Conservation (phyloP, 2,113 vertebrate species). For the Plectropomus leopardus region DNA sequence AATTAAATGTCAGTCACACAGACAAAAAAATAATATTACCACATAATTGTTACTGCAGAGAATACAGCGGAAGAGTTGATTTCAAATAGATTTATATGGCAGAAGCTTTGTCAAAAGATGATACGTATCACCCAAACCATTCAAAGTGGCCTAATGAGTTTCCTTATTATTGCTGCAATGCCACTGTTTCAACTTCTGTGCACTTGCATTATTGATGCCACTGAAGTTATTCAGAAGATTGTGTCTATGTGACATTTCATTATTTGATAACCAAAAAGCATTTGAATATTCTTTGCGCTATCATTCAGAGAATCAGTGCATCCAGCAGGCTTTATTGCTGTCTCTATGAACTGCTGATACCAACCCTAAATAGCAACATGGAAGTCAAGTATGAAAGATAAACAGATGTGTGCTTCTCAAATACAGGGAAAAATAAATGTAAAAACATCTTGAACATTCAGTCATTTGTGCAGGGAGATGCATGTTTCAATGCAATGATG, state of each 20-base stretch:
- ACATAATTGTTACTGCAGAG: slow-evolving; percentile 27
- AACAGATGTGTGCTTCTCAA: slow-evolving; percentile 32
- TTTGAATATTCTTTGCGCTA: slow-evolving; percentile 26
- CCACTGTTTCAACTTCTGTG: slow-evolving; percentile 28
- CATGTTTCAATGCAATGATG: slow-evolving; percentile 53
- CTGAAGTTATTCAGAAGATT: slow-evolving; percentile 45
- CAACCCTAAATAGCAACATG: slow-evolving; percentile 19
- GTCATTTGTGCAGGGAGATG: slow-evolving; percentile 40
- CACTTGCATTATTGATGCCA: slow-evolving; percentile 41
- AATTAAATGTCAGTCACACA: slow-evolving; percentile 65
- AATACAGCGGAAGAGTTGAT: slow-evolving; percentile 15
- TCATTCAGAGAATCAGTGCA: slow-evolving; percentile 40
- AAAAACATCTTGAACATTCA: slow-evolving; percentile 50
- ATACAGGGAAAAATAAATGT: slow-evolving; percentile 21
- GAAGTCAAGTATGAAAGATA: slow-evolving; percentile 51
- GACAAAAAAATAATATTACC: slow-evolving; percentile 5
- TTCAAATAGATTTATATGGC: slow-evolving; percentile 38
- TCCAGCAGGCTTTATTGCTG: slow-evolving; percentile 13
- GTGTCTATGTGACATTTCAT: slow-evolving; percentile 45
- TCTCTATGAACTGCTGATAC: slow-evolving; percentile 20
- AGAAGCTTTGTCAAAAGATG: slow-evolving; percentile 34
- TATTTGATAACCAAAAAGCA: slow-evolving; percentile 33
- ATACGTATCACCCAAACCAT: slow-evolving; percentile 44
- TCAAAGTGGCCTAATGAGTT: slow-evolving; percentile 49
- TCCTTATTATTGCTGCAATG: slow-evolving; percentile 29